Evolutionary conservation across 2,888 invertebrate species (phyloP).

Genomic region (Deilephila elpenor): DNA sequence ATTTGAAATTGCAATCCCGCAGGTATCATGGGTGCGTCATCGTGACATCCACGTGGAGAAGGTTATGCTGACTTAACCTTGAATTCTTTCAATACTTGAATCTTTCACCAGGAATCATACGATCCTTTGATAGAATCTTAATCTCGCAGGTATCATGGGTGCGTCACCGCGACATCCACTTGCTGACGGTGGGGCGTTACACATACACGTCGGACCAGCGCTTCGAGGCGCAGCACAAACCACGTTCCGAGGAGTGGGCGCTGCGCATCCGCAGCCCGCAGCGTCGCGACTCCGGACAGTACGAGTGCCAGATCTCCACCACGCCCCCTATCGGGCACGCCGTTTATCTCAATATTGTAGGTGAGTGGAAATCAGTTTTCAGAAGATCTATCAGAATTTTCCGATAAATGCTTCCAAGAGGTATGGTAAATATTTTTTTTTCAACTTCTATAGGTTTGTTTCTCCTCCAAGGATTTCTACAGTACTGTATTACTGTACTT

Average conservation of each 20-base stretch:
- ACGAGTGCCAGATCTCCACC: constrained; percentile 96
- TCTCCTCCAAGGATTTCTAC: too few species aligned
- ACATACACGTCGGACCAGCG: constrained; percentile 94
- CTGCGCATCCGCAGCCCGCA: constrained; percentile 87
- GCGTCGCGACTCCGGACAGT: constrained; percentile 93
- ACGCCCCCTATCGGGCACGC: constrained; percentile 94
- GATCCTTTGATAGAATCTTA: not conserved
- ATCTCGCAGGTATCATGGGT: constrained; percentile 94
- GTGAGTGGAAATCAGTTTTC: constrained; percentile 81
- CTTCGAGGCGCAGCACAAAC: constrained; percentile 92
- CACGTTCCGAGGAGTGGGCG: constrained; percentile 95
- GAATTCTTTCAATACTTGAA: too few species aligned
- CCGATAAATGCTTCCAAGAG: too few species aligned
- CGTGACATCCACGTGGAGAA: constrained; percentile 91
- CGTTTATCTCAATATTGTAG: constrained; percentile 92
- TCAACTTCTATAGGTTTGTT: too few species aligned
- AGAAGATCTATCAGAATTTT: too few species aligned
- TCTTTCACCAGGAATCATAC: too few species aligned
- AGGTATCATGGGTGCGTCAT: constrained; percentile 97
- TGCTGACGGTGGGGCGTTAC: constrained; percentile 94
- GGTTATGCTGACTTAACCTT: too few species aligned
- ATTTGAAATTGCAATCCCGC: constrained; percentile 50
- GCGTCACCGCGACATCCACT: constrained; percentile 94
- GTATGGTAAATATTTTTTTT: too few species aligned
- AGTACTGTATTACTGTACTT: too few species aligned